Evolutionary conservation across 2,888 invertebrate genomes (phyloP).

Genomic region (Apamea monoglypha): DNA sequence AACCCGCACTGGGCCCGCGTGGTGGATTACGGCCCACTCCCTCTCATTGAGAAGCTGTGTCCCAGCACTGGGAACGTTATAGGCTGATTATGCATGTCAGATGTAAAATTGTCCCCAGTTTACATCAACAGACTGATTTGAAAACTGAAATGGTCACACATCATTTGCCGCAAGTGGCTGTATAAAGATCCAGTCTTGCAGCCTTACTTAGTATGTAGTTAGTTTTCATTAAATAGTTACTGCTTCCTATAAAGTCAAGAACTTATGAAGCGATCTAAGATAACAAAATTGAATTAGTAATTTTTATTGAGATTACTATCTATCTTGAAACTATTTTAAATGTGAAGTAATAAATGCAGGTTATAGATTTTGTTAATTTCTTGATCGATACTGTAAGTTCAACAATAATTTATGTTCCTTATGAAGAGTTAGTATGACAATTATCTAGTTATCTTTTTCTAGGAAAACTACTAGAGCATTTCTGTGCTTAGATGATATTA

Average conservation of each 20-base stretch:
- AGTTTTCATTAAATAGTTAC: conserved; percentile 12
- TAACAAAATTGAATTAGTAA: conserved; percentile 36
- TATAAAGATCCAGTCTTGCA: not conserved
- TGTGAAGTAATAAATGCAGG: conserved; percentile 30
- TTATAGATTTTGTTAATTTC: conserved; percentile 18
- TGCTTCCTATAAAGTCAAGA: conserved; percentile 33
- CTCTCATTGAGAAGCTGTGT: not conserved
- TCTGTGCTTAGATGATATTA: not conserved
- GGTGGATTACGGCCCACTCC: not conserved
- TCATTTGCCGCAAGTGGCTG: not conserved
- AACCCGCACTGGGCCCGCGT: too few relatives aligned
- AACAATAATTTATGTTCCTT: not conserved
- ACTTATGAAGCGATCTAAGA: conserved; percentile 39
- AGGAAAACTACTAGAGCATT: not conserved
- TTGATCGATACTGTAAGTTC: not conserved
- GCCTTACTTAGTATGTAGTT: not conserved
- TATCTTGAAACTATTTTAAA: conserved; percentile 36
- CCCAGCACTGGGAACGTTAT: not conserved
- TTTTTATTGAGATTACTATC: conserved; percentile 38
- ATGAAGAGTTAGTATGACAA: not conserved
- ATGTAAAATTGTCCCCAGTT: not conserved
- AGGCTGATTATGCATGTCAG: not conserved
- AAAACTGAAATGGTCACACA: not conserved
- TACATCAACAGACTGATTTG: not conserved
- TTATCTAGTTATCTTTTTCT: not conserved